Conservation (phyloP, 2,888 invertebrate species). For the Spilarctia lutea region DNA sequence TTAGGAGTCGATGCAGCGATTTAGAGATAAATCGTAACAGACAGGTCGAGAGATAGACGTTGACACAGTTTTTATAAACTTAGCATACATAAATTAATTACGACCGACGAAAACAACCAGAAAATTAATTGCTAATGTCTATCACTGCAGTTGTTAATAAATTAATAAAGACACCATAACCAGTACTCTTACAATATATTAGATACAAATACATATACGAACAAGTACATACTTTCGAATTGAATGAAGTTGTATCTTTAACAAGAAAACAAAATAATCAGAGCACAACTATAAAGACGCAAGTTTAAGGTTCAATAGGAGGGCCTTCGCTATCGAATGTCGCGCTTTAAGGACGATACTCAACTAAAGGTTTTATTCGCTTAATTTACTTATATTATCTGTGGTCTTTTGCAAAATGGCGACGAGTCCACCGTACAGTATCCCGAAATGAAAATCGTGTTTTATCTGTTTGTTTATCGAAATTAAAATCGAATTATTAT, state of each 20-base stretch:
- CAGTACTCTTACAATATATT: too few relatives aligned
- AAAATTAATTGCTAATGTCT: too few relatives aligned
- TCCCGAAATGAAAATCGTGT: slow-evolving; percentile 8
- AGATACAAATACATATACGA: too few relatives aligned
- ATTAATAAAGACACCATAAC: background rate
- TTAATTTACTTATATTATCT: slow-evolving; percentile 14
- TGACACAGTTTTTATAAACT: too few relatives aligned
- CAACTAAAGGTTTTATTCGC: slow-evolving; percentile 14
- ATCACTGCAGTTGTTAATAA: too few relatives aligned
- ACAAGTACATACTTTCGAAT: background rate
- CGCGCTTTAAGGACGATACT: slow-evolving; percentile 2
- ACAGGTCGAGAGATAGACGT: too few relatives aligned
- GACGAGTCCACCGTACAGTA: background rate
- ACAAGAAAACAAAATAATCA: background rate
- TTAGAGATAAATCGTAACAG: too few relatives aligned
- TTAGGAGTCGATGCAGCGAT: too few relatives aligned
- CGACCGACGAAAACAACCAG: too few relatives aligned
- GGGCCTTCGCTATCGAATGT: slow-evolving; percentile 3
- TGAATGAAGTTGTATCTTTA: background rate
- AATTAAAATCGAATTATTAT: too few relatives aligned
- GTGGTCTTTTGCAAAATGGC: slow-evolving; percentile 7
- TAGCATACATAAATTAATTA: too few relatives aligned
- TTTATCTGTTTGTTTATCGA: background rate
- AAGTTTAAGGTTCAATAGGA: slow-evolving; percentile 1
- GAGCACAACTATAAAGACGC: slow-evolving; percentile 9